Percentiles rank a stretch among this genome's conserved stretches.
Conservation (phyloP, 2,888 invertebrate species). For the Gandaritis pyraliata region DNA sequence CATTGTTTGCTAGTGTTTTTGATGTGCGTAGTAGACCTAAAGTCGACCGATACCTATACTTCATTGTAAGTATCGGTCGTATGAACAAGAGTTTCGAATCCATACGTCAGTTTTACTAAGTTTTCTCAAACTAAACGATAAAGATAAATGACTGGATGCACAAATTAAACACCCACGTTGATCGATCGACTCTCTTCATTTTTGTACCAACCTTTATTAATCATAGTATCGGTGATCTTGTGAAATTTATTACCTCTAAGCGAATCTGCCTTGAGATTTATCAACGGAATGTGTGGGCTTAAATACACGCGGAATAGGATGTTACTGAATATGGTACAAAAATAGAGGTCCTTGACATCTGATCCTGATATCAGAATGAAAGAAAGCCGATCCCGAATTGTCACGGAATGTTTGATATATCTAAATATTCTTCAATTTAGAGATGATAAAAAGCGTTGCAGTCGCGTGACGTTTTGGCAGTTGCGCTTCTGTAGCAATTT, state of each 20-base stretch:
- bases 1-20: too few relatives aligned
- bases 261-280: slow-evolving; percentile 80
- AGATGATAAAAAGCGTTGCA: too few relatives aligned
- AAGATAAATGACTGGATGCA: slow-evolving; percentile 74
- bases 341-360: too few relatives aligned
- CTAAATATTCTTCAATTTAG: too few relatives aligned
- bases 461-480: too few relatives aligned
- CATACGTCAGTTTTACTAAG: neutral
- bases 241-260: slow-evolving; percentile 83
- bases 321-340: slow-evolving; percentile 43
- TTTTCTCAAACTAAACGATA: slow-evolving; percentile 60
- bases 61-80: too few relatives aligned
- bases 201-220: slow-evolving; percentile 78
- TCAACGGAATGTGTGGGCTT: slow-evolving; percentile 81
- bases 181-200: slow-evolving; percentile 80
- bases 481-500: too few relatives aligned
- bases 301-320: slow-evolving; percentile 30
- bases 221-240: slow-evolving; percentile 77
- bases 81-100: slow-evolving; percentile 13
- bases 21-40: too few relatives aligned
- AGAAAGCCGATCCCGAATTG: too few relatives aligned
- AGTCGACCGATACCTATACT: too few relatives aligned
- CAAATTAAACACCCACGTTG: slow-evolving; percentile 83
- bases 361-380: too few relatives aligned
- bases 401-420: too few relatives aligned